Evolutionary conservation across 2,797 vertebrate genomes (phyloP).

Genomic region (Sebastes oblongus): DNA sequence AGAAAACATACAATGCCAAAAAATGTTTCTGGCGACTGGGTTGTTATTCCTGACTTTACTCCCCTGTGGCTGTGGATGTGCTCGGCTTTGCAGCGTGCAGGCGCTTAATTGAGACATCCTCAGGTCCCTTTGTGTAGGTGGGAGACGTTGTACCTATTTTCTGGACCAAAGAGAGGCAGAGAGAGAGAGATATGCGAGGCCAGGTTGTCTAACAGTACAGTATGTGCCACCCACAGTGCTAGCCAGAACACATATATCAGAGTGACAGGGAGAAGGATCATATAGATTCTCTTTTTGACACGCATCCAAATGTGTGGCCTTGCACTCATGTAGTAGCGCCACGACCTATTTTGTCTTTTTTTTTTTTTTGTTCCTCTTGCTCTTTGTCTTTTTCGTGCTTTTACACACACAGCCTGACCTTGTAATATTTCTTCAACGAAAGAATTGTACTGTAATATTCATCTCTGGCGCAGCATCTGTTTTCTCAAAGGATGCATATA

Average conservation of each 20-base stretch:
- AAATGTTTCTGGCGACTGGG: background rate
- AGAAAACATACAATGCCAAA: background rate
- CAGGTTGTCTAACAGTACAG: background rate
- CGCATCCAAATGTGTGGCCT: slow-evolving; percentile 20
- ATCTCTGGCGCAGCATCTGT: slow-evolving; percentile 25
- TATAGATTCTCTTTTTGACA: slow-evolving; percentile 9
- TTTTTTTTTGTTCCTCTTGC: background rate
- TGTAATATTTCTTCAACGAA: slow-evolving; percentile 36
- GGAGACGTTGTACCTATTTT: background rate
- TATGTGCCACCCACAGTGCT: background rate
- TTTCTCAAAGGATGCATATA: slow-evolving; percentile 21
- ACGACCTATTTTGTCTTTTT: background rate
- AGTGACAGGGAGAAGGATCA: slow-evolving; percentile 7
- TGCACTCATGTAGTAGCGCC: background rate
- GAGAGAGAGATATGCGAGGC: background rate
- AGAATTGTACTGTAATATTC: slow-evolving; percentile 37
- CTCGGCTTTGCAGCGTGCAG: background rate
- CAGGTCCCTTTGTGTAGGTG: slow-evolving; percentile 1
- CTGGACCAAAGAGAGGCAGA: slow-evolving; percentile 11
- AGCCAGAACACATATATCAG: slow-evolving; percentile 14
- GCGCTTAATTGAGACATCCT: slow-evolving; percentile 45
- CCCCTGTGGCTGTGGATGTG: background rate
- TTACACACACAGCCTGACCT: slow-evolving; percentile 21
- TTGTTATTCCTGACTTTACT: slow-evolving; percentile 2
- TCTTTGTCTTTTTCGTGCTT: slow-evolving; percentile 5